Conservation (phyloP, 2,113 vertebrate genomes). For the Orycteropus afer region DNA sequence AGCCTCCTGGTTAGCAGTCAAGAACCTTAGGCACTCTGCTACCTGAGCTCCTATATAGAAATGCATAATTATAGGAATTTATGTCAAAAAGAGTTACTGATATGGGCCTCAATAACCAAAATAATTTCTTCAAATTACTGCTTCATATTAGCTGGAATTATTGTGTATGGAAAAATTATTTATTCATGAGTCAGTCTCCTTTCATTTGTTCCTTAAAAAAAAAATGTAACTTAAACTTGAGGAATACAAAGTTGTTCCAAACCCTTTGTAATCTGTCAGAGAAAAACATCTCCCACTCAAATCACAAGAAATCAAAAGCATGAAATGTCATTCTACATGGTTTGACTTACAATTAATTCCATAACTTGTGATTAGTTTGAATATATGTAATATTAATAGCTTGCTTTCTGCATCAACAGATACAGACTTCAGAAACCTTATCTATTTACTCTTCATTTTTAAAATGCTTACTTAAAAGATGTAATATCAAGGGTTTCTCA, state of each 20-base stretch:
- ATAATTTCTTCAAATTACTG: background rate
- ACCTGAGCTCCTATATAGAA: too few relatives aligned
- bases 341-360: conserved; percentile 44
- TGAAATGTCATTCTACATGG: conserved; percentile 39
- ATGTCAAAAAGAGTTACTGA: conserved; percentile 19
- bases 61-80: background rate
- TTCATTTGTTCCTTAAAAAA: background rate
- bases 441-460: conserved; percentile 72
- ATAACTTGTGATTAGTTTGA: conserved; percentile 47
- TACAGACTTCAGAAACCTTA: conserved; percentile 64
- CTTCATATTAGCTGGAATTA: background rate
- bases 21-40: too few relatives aligned
- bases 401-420: conserved; percentile 15
- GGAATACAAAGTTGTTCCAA: conserved; percentile 12
- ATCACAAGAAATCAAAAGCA: conserved; percentile 44
- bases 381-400: conserved; percentile 53
- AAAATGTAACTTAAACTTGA: background rate
- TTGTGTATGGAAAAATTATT: background rate
- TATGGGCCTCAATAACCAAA: background rate
- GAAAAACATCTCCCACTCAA: conserved; percentile 51
- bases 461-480: conserved; percentile 54
- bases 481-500: conserved; percentile 31
- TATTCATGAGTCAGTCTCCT: background rate
- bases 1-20: too few relatives aligned
- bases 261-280: conserved; percentile 34